Evolutionary conservation across 2,113 vertebrate genomes (phyloP), one percentile per base, ranked within the genome.

Genomic region (Bungarus multicinctus): DNA sequence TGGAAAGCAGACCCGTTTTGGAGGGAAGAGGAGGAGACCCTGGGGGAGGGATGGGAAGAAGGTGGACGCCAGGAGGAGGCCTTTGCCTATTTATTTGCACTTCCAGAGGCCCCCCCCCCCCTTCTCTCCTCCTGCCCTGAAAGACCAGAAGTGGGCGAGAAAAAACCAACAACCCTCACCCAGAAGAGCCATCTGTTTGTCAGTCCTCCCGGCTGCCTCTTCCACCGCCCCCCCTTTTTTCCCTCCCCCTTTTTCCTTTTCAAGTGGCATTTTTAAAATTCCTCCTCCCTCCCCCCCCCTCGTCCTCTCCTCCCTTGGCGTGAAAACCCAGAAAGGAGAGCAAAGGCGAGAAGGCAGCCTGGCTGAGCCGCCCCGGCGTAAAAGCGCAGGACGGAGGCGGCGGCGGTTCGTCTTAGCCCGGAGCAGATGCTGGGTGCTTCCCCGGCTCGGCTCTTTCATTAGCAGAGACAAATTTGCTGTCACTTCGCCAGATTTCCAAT

Each of bases 381-480:
- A n/a, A 58, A 0, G 93, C 87, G 94, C 92, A 91, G 94, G 94
- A 97, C 88, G 25, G 85, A 2, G 60, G 54, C 11, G 94, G 96
- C 58, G 30, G 81, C 25, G 58, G 58, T 96, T 95, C 94, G 92
- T 96, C 96, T 86, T 96, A 25, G 60, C 94, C 95, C 47, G 96
- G 96, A 96, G 97, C 98, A 98, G 98, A 98, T 98, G 98, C 97
- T 96, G 94, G 97, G 96, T 96, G 97, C 96, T 96, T 96, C 96
- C 97, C n/a, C 97, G 98, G 97, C 97, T 98, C 97, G 97, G 97
- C 96, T 94, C 98, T 98, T 98, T 98, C 98, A 98, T 98, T 97
- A 98, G 97, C 97, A 96, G 97, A 98, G 98, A 98, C 98, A 98
- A 98, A 98, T 99, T 98, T 98, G 98, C 98, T 98, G 98, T 98